phyloP scores from a whole-genome alignment of 35 echinoderm and acorn worm genomes.

The Anneissia japonica region DNA sequence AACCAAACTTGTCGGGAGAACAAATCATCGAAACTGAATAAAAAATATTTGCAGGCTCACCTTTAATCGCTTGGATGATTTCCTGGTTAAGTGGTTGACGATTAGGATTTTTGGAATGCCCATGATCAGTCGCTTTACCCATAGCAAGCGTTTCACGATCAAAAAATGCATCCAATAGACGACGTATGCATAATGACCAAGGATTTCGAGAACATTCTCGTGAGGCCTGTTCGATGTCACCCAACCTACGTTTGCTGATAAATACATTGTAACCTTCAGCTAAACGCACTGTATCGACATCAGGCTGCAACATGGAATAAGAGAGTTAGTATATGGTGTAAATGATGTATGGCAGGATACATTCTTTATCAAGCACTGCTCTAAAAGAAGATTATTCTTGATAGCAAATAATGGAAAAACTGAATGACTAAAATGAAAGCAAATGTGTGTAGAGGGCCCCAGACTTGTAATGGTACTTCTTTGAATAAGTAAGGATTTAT shows the following conservation, averaged over 20 bases:
- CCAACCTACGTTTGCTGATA: background rate
- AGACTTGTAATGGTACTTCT: too few relatives aligned
- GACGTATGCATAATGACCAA: constrained; percentile 30
- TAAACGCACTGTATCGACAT: constrained; percentile 3
- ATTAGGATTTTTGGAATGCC: constrained; percentile 12
- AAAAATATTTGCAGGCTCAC: background rate
- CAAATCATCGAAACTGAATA: background rate
- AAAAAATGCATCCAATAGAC: constrained; percentile 33
- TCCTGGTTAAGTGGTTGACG: constrained; percentile 25
- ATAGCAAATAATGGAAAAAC: background rate
- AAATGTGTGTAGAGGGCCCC: too few relatives aligned
- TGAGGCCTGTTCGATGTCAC: constrained; percentile 17
- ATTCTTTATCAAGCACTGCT: too few relatives aligned
- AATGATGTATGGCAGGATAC: background rate
- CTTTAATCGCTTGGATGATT: constrained; percentile 29
- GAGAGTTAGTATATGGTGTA: background rate
- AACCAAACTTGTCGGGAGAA: background rate
- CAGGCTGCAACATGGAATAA: background rate
- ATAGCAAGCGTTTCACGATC: constrained; percentile 41
- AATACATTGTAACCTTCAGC: constrained; percentile 39
- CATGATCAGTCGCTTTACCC: constrained; percentile 27
- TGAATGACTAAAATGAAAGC: background rate
- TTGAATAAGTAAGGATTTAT: too few relatives aligned
- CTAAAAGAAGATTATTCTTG: too few relatives aligned
- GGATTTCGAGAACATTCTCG: constrained; percentile 15